Evolutionary conservation across 2,113 vertebrate species (phyloP).

Genomic region (Clupea harengus): DNA sequence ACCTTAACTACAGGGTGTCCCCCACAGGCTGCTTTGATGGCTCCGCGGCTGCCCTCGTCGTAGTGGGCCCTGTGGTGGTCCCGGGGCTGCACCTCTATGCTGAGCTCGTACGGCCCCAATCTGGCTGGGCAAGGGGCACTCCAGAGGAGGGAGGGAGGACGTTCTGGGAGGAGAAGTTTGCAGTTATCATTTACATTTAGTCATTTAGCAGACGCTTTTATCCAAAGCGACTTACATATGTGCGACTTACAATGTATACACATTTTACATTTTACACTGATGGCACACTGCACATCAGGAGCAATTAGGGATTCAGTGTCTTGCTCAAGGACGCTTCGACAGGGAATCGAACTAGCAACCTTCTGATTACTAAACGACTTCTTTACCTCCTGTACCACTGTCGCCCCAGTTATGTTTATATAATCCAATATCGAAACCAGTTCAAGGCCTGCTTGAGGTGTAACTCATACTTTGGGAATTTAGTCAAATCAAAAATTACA

Average conservation of each 20-base stretch:
- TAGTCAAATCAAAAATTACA: background rate
- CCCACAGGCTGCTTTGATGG: constrained; percentile 85
- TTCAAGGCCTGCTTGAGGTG: background rate
- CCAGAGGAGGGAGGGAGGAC: constrained; percentile 87
- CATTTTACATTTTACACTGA: too few relatives aligned
- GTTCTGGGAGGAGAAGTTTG: constrained; percentile 63
- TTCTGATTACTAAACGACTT: too few relatives aligned
- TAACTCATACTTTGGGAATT: background rate
- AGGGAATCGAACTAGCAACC: too few relatives aligned
- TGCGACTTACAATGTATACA: too few relatives aligned
- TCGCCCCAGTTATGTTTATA: background rate
- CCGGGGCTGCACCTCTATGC: constrained; percentile 91
- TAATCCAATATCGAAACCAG: background rate
- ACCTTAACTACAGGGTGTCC: constrained; percentile 92
- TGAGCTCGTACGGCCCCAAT: constrained; percentile 88
- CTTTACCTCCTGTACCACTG: too few relatives aligned
- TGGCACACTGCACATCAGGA: too few relatives aligned
- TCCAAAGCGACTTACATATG: too few relatives aligned
- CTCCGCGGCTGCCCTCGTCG: constrained; percentile 93
- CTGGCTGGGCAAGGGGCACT: constrained; percentile 87
- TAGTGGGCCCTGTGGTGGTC: constrained; percentile 95
- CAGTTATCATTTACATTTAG: too few relatives aligned
- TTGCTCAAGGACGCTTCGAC: too few relatives aligned
- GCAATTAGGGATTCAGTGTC: too few relatives aligned
- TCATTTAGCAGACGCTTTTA: too few relatives aligned